These are phyloP conservation scores for Trachelus iudaicus DNA, from an alignment of 2,888 invertebrate species.

Conservation along the genomic window DNA sequence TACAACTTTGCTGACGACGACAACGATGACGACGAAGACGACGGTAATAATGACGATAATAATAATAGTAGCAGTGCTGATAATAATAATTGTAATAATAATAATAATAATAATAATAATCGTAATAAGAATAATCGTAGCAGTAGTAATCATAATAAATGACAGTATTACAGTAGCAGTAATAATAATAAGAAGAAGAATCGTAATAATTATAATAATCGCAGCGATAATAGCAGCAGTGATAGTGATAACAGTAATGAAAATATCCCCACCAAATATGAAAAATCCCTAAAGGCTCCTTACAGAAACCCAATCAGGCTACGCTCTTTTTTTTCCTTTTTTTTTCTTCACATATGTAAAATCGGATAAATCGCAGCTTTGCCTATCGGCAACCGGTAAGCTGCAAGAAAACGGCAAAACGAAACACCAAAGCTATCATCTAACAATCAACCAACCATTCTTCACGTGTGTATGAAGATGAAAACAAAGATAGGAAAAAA, in stretches of 20 bases:
- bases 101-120: slow-evolving; percentile 47
- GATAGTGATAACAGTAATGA: slow-evolving; percentile 5
- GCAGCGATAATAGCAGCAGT: slow-evolving; percentile 4
- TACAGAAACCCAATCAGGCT: background rate
- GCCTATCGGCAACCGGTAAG: slow-evolving; percentile 44
- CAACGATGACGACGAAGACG: background rate
- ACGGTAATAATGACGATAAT: slow-evolving; percentile 26
- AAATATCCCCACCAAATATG: slow-evolving; percentile 37
- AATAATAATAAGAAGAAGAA: slow-evolving; percentile 37
- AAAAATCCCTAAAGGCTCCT: slow-evolving; percentile 28
- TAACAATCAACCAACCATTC: slow-evolving; percentile 50
- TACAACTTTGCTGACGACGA: background rate
- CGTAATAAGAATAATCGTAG: slow-evolving; percentile 27
- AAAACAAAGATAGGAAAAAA: slow-evolving; percentile 21
- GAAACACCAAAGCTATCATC: slow-evolving; percentile 60
- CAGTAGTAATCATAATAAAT: slow-evolving; percentile 8
- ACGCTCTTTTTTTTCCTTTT: slow-evolving; percentile 13
- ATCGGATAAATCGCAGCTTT: slow-evolving; percentile 28
- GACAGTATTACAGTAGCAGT: slow-evolving; percentile 37
- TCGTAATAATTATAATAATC: slow-evolving; percentile 8
- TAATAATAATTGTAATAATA: slow-evolving; percentile 45
- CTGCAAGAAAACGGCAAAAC: slow-evolving; percentile 57
- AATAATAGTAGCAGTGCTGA: slow-evolving; percentile 32
- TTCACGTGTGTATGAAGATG: slow-evolving; percentile 20
- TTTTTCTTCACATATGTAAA: slow-evolving; percentile 8